Evolutionary conservation across 1,140 invertebrate genomes (phyloP).

Genomic region (Limonius californicus): DNA sequence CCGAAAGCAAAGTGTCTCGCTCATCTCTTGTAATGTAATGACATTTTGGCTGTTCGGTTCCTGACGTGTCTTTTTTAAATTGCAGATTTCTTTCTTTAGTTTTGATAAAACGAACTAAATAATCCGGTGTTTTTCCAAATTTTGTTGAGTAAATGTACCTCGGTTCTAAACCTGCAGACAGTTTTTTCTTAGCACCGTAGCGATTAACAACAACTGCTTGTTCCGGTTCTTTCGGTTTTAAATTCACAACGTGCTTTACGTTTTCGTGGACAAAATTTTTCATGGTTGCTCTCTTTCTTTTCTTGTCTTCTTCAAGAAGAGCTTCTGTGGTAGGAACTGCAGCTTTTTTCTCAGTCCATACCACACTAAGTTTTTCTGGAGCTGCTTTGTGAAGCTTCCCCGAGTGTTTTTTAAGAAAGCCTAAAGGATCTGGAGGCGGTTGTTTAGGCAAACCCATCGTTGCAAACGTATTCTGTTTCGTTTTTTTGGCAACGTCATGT

Average conservation of each 20-base stretch:
- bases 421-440: slow-evolving; percentile 51
- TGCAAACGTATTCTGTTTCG: slow-evolving; percentile 43
- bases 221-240: slow-evolving; percentile 50
- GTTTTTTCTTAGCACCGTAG: slow-evolving; percentile 48
- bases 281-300: slow-evolving; percentile 2
- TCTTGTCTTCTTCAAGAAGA: slow-evolving; percentile 17
- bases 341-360: slow-evolving; percentile 23
- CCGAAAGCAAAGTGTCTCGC: slow-evolving; percentile 43
- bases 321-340: slow-evolving; percentile 15
- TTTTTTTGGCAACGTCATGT: slow-evolving; percentile 15
- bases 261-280: slow-evolving; percentile 47
- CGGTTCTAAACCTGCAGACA: slow-evolving; percentile 34
- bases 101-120: slow-evolving; percentile 35
- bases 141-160: slow-evolving; percentile 35
- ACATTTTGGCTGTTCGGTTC: slow-evolving; percentile 32
- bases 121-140: slow-evolving; percentile 40
- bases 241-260: slow-evolving; percentile 52
- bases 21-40: slow-evolving; percentile 48
- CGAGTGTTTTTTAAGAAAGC: slow-evolving; percentile 56
- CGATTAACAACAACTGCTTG: slow-evolving; percentile 42
- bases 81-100: slow-evolving; percentile 32
- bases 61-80: slow-evolving; percentile 41
- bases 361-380: slow-evolving; percentile 14
- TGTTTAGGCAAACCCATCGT: slow-evolving; percentile 59
- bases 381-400: slow-evolving; percentile 19